Conservation (phyloP, 2,888 invertebrate genomes). For the Scotopteryx bipunctaria region DNA sequence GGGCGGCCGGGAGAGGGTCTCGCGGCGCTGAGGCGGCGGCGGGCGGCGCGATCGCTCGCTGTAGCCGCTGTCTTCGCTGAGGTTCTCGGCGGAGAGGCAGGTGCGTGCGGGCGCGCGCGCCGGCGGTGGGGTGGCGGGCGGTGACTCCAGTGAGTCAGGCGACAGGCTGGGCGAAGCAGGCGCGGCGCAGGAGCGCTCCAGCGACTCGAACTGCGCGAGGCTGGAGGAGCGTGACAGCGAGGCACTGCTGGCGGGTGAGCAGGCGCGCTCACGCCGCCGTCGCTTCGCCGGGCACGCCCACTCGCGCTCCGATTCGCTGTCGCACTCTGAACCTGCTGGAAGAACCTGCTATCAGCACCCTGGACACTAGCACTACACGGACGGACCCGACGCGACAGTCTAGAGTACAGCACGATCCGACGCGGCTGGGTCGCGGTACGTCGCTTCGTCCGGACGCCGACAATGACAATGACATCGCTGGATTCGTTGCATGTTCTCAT, state of each 20-base stretch:
- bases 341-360: conserved; percentile 38
- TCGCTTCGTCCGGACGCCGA: conserved; percentile 56
- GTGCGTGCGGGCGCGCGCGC: conserved; percentile 59
- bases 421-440: conserved; percentile 36
- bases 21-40: conserved; percentile 60
- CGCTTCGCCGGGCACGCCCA: conserved; percentile 90
- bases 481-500: conserved; percentile 54
- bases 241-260: conserved; percentile 71
- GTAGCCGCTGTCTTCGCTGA: conserved; percentile 92
- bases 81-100: conserved; percentile 88
- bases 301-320: conserved; percentile 88
- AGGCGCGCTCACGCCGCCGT: conserved; percentile 84
- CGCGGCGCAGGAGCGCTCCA: conserved; percentile 85
- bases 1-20: too few relatives aligned
- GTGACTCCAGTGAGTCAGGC: conserved; percentile 77
- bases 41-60: conserved; percentile 82
- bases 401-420: not conserved
- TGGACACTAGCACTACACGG: conserved; percentile 23
- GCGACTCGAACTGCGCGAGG: conserved; percentile 92
- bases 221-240: conserved; percentile 91
- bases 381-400: not conserved
- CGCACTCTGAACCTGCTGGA: conserved; percentile 77
- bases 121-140: conserved; percentile 69
- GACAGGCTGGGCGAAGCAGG: conserved; percentile 72
- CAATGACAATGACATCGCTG: conserved; percentile 75